Percentiles rank a stretch among this genome's conserved stretches.
Evolutionary conservation across 2,888 invertebrate species (phyloP).

Genomic region (Ametastegia equiseti): DNA sequence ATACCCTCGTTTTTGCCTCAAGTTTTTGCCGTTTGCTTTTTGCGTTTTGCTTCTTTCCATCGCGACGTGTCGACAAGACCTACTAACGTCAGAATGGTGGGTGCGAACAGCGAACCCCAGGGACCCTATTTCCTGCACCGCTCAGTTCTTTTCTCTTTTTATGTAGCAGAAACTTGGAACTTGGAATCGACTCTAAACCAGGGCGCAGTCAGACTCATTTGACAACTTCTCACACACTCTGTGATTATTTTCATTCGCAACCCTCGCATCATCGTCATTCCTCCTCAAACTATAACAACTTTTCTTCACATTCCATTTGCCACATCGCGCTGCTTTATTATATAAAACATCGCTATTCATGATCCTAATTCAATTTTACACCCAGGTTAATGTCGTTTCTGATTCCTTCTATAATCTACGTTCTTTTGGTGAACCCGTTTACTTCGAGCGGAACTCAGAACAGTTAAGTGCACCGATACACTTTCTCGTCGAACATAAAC

Average conservation of each 20-base stretch:
- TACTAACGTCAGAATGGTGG: slow-evolving; percentile 38
- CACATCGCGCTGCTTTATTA: background rate
- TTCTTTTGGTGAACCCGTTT: no score
- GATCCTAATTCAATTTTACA: background rate
- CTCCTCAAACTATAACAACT: background rate
- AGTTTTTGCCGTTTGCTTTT: slow-evolving; percentile 19
- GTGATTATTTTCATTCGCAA: slow-evolving; percentile 2
- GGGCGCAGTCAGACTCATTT: slow-evolving; percentile 7
- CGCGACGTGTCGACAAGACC: slow-evolving; percentile 40
- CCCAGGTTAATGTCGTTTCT: background rate
- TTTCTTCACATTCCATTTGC: background rate
- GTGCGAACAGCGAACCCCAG: slow-evolving; percentile 10
- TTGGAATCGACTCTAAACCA: slow-evolving; percentile 11
- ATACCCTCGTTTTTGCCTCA: slow-evolving; percentile 22
- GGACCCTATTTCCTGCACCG: slow-evolving; percentile 28
- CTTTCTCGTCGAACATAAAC: no score
- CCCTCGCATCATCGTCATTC: slow-evolving; percentile 6
- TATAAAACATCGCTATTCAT: background rate
- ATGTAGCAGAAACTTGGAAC: background rate
- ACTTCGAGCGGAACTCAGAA: no score
- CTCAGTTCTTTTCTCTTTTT: background rate
- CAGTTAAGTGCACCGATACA: no score
- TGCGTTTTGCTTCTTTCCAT: slow-evolving; percentile 14
- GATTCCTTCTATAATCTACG: no score
- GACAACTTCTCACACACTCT: background rate